Percentiles rank a stretch among this genome's conserved stretches.
Evolutionary conservation across 2,113 vertebrate genomes (phyloP).

Genomic region (Lutjanus erythropterus): DNA sequence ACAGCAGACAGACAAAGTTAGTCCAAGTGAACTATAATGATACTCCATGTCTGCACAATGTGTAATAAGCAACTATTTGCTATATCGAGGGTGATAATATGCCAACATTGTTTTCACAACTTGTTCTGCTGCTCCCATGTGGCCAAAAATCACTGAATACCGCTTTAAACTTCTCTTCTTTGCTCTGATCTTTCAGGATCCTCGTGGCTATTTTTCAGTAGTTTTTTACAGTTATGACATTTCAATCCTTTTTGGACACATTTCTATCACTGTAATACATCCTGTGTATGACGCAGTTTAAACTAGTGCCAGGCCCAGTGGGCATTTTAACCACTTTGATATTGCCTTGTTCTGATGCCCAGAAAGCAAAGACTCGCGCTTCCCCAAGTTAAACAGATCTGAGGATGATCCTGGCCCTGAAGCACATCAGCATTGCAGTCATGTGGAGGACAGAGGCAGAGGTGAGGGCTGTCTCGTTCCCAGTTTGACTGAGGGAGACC

Average conservation of each 20-base stretch:
- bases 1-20: background rate
- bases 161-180: background rate
- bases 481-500: background rate
- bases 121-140: background rate
- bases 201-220: background rate
- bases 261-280: background rate
- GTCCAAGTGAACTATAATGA: background rate
- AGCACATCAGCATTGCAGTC: conserved; percentile 29
- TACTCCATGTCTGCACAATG: background rate
- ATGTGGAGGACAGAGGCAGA: conserved; percentile 11
- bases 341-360: background rate
- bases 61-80: background rate
- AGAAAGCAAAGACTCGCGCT: background rate
- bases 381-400: background rate
- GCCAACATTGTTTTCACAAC: background rate
- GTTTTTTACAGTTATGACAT: background rate
- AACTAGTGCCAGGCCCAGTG: background rate
- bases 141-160: background rate
- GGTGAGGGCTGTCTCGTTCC: background rate
- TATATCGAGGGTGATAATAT: background rate
- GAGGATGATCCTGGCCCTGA: conserved; percentile 12
- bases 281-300: background rate
- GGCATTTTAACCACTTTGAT: background rate
- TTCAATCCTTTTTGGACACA: background rate
- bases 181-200: background rate